These are phyloP conservation scores for Garrulus glandarius DNA, from an alignment of 2,797 vertebrate species.

Conservation along the genomic window DNA sequence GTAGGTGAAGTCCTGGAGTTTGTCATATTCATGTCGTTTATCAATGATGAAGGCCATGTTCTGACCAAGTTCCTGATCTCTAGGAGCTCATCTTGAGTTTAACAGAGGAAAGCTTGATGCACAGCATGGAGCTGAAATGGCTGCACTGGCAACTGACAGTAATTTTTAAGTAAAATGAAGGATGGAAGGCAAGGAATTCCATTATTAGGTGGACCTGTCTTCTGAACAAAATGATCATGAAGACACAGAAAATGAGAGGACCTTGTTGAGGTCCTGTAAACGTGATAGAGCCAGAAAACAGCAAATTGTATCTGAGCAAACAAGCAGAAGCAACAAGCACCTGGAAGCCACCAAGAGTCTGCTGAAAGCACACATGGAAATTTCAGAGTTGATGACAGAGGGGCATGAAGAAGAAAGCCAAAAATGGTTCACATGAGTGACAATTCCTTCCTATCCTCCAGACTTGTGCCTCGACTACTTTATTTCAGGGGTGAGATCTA, in stretches of 20 bases:
- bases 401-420: neutral
- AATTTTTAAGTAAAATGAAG: neutral
- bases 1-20: neutral
- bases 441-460: neutral
- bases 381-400: neutral
- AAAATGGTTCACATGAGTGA: neutral
- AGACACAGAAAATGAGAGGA: neutral
- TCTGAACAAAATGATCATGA: neutral
- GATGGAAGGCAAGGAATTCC: neutral
- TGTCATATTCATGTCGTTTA: neutral
- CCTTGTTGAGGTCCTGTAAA: neutral
- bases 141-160: neutral
- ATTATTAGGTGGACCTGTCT: neutral
- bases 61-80: neutral
- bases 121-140: neutral
- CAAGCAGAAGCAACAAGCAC: neutral
- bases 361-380: neutral
- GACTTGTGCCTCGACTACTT: neutral
- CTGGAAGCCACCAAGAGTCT: neutral
- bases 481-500: neutral
- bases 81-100: neutral
- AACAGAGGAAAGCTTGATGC: neutral
- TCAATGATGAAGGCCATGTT: rapidly evolving
- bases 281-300: neutral
- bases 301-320: neutral